Base-by-base conservation (phyloP, 2,888 invertebrate genomes). In the Torymus aiolomorphi region DNA sequence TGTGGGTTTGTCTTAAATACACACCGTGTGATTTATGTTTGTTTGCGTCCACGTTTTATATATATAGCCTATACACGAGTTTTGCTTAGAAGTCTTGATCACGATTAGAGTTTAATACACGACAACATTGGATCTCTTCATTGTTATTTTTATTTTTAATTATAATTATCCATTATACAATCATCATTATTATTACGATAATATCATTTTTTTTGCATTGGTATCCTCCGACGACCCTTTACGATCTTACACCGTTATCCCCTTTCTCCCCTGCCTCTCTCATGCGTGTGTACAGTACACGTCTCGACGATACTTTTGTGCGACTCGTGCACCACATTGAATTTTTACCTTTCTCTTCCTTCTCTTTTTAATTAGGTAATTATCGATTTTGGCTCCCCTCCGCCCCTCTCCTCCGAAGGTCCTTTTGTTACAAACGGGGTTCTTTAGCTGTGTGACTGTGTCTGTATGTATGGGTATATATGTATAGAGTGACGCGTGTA, bases 91-190 rank as follows among this genome's bases (percentile, higher is more conserved):
- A 69, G 73, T 63, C 67, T 78, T 78, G 67, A 69, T 78, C 63
- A 74, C 51, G 73, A 74, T 67, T 78, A 74, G 56, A 74, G 67
- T 57, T 78, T 78, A 63, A 76, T 54, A 76, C 20, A 20, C 76
- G 63, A 63, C 49, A 70, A 76, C 70, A 70, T 56, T 76, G 63
- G 63, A 76, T 76, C 70, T 76, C 56, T 18, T 65, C 59, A 52
- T 24, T 24, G 24, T 24, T 2, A 24, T 31, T 31, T 8, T 31
- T 20, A 2, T 77, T 71, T 52, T 54, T 72, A 54, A 76, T 67
- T 62, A 67, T 59, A 24, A 51, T 49, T 63, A 51, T 76, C 31
- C 31, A 31, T 31, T 31, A 31, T 76, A 77, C 65, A 71, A 59
- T 77, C 49, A 72, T 57, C n/a, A 8, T 61, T 72, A n/a, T 59